phyloP scores from a whole-genome alignment of 2,113 vertebrate species.

The Rhagologus leucostigma region DNA sequence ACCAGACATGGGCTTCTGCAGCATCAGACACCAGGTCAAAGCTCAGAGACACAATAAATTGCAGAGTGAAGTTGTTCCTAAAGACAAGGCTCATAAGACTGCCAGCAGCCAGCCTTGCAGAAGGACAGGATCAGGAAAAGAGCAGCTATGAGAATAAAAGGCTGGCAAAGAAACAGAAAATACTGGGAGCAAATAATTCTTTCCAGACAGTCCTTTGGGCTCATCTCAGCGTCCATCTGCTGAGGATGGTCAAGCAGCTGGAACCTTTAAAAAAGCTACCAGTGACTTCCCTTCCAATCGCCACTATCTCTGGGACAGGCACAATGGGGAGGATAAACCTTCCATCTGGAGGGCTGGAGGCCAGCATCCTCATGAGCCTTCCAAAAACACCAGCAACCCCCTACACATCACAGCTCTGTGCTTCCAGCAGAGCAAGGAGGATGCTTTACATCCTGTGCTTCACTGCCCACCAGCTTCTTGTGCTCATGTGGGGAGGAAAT shows the following conservation, averaged over 20 bases:
- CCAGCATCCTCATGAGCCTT: not conserved
- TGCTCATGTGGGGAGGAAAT: not conserved
- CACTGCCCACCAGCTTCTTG: not conserved
- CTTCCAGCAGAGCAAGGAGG: not conserved
- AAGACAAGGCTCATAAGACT: not conserved
- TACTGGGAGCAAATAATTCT: constrained; percentile 18
- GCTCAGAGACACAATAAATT: not conserved
- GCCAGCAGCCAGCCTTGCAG: not conserved
- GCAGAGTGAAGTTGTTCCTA: not conserved
- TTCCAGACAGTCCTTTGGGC: constrained; percentile 23
- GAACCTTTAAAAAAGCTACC: not conserved
- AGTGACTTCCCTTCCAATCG: not conserved
- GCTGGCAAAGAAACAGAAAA: constrained; percentile 34
- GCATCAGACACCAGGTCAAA: not conserved
- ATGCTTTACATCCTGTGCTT: not conserved
- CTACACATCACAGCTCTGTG: not conserved
- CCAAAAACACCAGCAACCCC: not conserved
- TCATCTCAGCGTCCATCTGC: not conserved
- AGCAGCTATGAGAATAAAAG: constrained; percentile 30
- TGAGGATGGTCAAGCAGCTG: not conserved
- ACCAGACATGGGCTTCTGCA: not conserved
- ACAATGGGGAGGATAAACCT: not conserved
- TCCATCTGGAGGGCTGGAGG: not conserved
- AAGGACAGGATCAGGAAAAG: constrained; percentile 13
- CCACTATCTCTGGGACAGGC: not conserved